Evolutionary conservation across 2,797 vertebrate species (phyloP).

Genomic region (Lepus oiostolus): DNA sequence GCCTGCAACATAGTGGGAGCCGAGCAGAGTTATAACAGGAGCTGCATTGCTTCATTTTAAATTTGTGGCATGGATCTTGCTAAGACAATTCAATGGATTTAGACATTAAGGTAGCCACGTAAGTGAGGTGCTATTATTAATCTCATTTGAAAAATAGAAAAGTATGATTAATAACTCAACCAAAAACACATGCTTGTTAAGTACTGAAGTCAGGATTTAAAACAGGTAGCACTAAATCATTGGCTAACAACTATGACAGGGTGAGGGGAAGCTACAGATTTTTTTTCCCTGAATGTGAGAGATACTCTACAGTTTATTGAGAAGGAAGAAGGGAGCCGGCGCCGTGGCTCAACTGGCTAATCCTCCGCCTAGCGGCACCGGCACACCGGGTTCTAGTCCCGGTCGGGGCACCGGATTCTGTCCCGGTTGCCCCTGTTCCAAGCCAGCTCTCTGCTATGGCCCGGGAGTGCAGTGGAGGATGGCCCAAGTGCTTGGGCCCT

Average conservation of each 20-base stretch:
- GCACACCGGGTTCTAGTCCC: too few relatives aligned
- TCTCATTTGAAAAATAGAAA: slow-evolving; percentile 2
- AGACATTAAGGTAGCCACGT: not conserved
- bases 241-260: not conserved
- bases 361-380: too few relatives aligned
- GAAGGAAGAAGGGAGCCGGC: not conserved
- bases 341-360: too few relatives aligned
- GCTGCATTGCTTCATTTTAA: not conserved
- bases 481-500: too few relatives aligned
- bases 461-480: too few relatives aligned
- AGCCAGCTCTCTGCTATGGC: too few relatives aligned
- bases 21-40: not conserved
- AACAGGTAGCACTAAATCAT: not conserved
- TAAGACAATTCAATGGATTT: not conserved
- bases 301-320: not conserved
- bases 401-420: too few relatives aligned
- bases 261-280: not conserved
- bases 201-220: not conserved
- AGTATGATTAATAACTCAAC: not conserved
- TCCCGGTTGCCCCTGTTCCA: too few relatives aligned
- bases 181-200: not conserved
- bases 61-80: not conserved
- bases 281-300: not conserved
- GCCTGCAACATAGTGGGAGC: fast-evolving
- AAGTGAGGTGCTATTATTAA: slow-evolving; percentile 26